A percentile compares a stretch with the other conserved stretches of the same genome.
Evolutionary conservation across 2,888 invertebrate genomes (phyloP).

Genomic region (Volucella inflata): DNA sequence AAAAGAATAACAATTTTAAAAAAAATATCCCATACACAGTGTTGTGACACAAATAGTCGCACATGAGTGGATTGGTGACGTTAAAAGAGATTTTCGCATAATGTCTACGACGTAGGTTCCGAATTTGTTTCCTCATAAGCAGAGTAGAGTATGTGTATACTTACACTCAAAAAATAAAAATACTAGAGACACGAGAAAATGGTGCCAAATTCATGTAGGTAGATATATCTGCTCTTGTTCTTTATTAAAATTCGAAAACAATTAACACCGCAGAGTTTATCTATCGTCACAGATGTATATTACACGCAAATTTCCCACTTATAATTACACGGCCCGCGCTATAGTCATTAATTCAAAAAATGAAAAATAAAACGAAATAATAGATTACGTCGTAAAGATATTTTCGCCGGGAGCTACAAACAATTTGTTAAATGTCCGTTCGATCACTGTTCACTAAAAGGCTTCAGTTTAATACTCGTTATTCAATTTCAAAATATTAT

Average conservation of each 20-base stretch:
- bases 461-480: constrained; percentile 27
- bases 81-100: constrained; percentile 11
- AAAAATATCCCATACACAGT: not conserved
- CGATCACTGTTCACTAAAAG: constrained; percentile 37
- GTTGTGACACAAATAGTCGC: constrained; percentile 12
- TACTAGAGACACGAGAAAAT: constrained; percentile 13
- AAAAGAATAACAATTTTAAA: not conserved
- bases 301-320: constrained; percentile 8
- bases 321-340: constrained; percentile 36
- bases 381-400: constrained; percentile 5
- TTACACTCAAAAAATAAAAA: constrained; percentile 11
- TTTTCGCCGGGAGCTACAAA: not conserved
- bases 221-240: constrained; percentile 37
- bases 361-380: constrained; percentile 13
- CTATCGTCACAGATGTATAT: constrained; percentile 1
- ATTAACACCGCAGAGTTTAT: constrained; percentile 23
- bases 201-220: constrained; percentile 35
- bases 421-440: constrained; percentile 13
- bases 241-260: constrained; percentile 41
- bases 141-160: not conserved
- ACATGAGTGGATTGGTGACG: constrained; percentile 15
- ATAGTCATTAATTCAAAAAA: not conserved
- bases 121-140: not conserved
- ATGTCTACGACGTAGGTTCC: constrained; percentile 34
- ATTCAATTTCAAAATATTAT: constrained; percentile 49